A percentile compares a stretch with the other conserved stretches of the same genome.
Evolutionary conservation across 1,140 invertebrate species (phyloP).

Genomic region (Drosophila bifasciata): DNA sequence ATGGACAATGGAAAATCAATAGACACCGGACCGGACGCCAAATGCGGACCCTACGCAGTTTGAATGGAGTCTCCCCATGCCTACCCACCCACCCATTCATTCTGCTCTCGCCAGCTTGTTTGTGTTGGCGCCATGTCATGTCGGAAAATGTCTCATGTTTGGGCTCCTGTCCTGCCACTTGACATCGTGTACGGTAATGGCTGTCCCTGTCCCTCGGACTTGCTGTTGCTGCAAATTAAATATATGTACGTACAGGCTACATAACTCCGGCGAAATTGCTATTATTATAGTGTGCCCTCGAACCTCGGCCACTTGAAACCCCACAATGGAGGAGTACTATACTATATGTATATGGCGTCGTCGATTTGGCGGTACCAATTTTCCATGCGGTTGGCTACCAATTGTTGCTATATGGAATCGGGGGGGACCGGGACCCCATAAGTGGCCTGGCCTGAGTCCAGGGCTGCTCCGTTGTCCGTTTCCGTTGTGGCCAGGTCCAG

Average conservation of each 20-base stretch:
- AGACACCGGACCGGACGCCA: constrained; percentile 9
- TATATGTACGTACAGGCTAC: constrained; percentile 13
- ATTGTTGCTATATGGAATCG: constrained; percentile 52
- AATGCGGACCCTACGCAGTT: constrained; percentile 48
- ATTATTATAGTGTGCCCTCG: background rate
- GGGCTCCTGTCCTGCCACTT: constrained; percentile 38
- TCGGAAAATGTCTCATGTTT: constrained; percentile 27
- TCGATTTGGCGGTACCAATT: constrained; percentile 42
- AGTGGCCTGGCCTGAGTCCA: constrained; percentile 26
- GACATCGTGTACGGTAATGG: constrained; percentile 40
- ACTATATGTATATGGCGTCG: too few species aligned
- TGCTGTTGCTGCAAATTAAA: constrained; percentile 59
- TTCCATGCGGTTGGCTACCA: constrained; percentile 61
- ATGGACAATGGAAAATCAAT: constrained; percentile 51
- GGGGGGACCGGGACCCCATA: constrained; percentile 23
- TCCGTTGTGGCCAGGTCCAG: background rate
- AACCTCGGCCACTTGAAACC: background rate
- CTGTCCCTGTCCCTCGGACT: constrained; percentile 14
- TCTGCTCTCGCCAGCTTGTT: background rate
- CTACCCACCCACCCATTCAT: constrained; percentile 1
- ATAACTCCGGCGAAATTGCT: constrained; percentile 6
- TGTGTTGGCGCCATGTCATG: constrained; percentile 62
- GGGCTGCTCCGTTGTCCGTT: constrained; percentile 9
- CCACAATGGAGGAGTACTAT: background rate
- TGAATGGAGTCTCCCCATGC: constrained; percentile 8